Conservation (phyloP, 2,113 vertebrate genomes). For the Myodes glareolus region DNA sequence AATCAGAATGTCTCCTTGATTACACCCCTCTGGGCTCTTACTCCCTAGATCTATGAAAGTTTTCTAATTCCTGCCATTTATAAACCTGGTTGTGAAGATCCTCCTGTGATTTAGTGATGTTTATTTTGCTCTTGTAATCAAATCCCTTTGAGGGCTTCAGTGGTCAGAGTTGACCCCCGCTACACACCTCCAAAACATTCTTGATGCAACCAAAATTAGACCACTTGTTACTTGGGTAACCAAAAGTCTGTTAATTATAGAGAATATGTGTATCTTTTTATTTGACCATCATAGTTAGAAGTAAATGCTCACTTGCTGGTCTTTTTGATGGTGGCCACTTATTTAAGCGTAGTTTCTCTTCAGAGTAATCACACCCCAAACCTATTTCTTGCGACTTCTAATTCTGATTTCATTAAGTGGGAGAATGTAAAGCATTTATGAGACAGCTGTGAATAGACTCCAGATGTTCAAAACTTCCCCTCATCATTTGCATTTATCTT, state of each 20-base stretch:
- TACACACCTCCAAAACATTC: neutral
- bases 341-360: neutral
- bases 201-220: neutral
- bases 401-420: neutral
- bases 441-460: neutral
- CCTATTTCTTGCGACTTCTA: neutral
- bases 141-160: neutral
- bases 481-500: constrained; percentile 22
- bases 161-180: neutral
- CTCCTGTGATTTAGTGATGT: constrained; percentile 8
- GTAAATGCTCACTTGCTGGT: neutral
- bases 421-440: neutral
- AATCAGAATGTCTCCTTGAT: neutral
- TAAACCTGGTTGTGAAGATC: neutral
- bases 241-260: neutral
- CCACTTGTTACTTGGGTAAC: neutral
- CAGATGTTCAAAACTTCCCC: constrained; percentile 16
- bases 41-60: neutral
- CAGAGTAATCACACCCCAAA: neutral
- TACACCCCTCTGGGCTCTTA: neutral
- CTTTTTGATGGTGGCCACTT: neutral
- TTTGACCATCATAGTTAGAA: neutral
- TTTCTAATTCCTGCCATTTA: constrained; percentile 1
- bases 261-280: neutral
- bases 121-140: neutral